These are phyloP conservation scores for Blera fallax DNA, from an alignment of 2,888 invertebrate species.

Conservation along the genomic window DNA sequence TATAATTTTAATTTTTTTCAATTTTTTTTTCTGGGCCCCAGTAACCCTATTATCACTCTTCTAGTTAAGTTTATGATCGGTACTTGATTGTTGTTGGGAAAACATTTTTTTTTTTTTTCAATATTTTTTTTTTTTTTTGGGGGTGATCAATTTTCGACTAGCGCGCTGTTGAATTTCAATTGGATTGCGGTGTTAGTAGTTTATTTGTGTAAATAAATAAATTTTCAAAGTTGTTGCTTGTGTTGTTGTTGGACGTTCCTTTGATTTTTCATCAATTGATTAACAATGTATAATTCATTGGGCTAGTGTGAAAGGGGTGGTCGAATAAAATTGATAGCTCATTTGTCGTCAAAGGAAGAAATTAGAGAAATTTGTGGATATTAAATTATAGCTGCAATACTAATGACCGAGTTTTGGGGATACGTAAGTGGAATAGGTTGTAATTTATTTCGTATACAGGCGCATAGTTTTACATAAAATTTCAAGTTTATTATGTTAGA, in stretches of 20 bases:
- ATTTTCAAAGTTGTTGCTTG: conserved; percentile 38
- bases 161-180: conserved; percentile 62
- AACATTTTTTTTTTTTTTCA: conserved; percentile 24
- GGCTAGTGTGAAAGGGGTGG: neutral
- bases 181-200: conserved; percentile 60
- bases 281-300: conserved; percentile 65
- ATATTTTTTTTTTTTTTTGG: conserved; percentile 43
- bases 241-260: conserved; percentile 54
- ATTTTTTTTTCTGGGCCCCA: neutral
- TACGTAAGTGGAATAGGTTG: neutral
- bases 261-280: conserved; percentile 72
- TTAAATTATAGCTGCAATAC: conserved; percentile 43
- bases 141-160: conserved; percentile 57
- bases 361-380: conserved; percentile 62
- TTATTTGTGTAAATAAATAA: conserved; percentile 65
- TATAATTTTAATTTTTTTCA: conserved; percentile 2
- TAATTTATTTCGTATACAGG: conserved; percentile 4
- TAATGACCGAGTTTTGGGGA: conserved; percentile 13
- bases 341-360: conserved; percentile 59
- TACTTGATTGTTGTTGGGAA: conserved; percentile 39
- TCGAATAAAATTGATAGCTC: conserved; percentile 59
- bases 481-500: neutral
- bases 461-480: neutral
- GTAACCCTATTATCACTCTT: conserved; percentile 11
- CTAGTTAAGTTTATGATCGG: conserved; percentile 51